Conservation (phyloP, 1,140 invertebrate species). For the Diorhabda carinulata region DNA sequence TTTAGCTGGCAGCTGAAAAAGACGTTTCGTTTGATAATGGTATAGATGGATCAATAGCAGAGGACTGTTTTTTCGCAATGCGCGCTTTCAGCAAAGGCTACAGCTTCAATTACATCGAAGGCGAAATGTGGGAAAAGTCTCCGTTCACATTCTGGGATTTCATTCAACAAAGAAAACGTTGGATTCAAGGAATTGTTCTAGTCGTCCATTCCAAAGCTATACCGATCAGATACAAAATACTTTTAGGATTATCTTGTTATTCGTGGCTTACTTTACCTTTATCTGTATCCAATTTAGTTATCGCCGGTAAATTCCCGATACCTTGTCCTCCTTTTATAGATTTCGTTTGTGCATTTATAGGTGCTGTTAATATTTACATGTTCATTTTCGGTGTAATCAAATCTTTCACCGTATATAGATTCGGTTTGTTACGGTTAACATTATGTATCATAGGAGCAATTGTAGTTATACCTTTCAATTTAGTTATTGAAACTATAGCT, state of each 20-base stretch:
- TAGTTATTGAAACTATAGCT: constrained; percentile 90
- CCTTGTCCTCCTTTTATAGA: constrained; percentile 79
- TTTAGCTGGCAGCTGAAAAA: constrained; percentile 81
- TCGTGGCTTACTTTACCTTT: constrained; percentile 92
- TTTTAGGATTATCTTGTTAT: constrained; percentile 86
- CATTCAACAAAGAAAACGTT: constrained; percentile 91
- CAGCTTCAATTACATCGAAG: constrained; percentile 89
- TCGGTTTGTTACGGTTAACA: constrained; percentile 74
- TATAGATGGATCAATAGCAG: constrained; percentile 91
- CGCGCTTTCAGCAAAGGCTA: constrained; percentile 81
- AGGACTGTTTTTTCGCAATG: constrained; percentile 97
- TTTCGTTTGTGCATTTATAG: constrained; percentile 83
- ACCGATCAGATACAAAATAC: constrained; percentile 75
- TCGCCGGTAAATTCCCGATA: constrained; percentile 80
- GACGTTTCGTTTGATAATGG: constrained; percentile 94
- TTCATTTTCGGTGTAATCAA: constrained; percentile 94
- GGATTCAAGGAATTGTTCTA: constrained; percentile 93
- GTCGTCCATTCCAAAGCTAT: constrained; percentile 89
- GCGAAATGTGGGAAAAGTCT: constrained; percentile 97
- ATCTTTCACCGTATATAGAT: constrained; percentile 85
- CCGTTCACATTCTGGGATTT: constrained; percentile 94
- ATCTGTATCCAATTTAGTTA: constrained; percentile 81
- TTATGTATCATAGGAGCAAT: constrained; percentile 81
- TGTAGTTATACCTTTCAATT: constrained; percentile 84
- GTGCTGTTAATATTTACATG: constrained; percentile 91